A percentile compares a stretch with the other conserved stretches of the same genome.
These are phyloP conservation scores for Turnix velox DNA, from an alignment of 2,113 vertebrate genomes.

Conservation along the genomic window DNA sequence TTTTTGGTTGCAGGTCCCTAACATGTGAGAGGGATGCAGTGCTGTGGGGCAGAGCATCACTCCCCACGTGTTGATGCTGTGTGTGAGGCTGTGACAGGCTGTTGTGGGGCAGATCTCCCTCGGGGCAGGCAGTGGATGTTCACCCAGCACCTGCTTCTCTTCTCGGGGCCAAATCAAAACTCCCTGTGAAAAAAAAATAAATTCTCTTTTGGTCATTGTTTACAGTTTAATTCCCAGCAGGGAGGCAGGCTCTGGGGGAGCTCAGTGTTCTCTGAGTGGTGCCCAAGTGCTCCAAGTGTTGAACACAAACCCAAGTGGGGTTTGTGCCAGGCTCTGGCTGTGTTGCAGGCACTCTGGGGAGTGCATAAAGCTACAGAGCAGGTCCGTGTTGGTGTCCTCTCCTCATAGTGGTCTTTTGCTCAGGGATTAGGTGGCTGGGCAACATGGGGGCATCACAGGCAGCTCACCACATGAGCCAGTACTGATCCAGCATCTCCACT, in stretches of 20 bases:
- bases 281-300: neutral
- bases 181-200: neutral
- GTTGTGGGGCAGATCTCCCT: neutral
- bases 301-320: neutral
- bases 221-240: neutral
- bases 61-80: neutral
- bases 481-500: neutral
- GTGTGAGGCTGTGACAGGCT: accelerated
- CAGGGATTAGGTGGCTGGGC: neutral
- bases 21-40: no score
- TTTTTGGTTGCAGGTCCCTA: no score
- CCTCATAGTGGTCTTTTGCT: neutral
- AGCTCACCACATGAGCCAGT: accelerated
- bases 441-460: accelerated
- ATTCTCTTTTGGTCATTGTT: neutral
- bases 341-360: neutral
- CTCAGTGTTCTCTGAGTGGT: neutral
- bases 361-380: neutral
- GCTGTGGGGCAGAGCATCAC: neutral
- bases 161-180: neutral
- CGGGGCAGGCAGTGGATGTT: neutral
- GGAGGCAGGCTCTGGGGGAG: neutral
- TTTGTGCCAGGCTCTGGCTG: neutral
- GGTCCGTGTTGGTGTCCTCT: neutral
- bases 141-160: neutral